Percentiles rank a stretch among this genome's conserved stretches.
phyloP scores from a whole-genome alignment of 2,797 vertebrate species.

The Chloroceryle inda region DNA sequence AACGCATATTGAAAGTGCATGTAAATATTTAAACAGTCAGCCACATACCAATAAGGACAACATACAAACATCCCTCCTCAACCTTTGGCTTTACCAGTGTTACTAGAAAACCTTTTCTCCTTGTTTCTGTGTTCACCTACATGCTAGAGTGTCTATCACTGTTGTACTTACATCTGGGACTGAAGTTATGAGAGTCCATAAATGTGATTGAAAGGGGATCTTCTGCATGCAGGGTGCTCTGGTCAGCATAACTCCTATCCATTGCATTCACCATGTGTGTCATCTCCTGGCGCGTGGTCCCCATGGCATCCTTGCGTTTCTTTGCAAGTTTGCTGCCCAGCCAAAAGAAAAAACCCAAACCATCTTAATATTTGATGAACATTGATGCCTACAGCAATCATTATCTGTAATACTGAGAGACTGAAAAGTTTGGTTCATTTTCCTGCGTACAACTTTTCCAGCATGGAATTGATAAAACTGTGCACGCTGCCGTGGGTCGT shows the following conservation, averaged over 20 bases:
- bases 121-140: background rate
- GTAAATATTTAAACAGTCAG: background rate
- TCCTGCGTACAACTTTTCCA: background rate
- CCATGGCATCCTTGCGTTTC: constrained; percentile 97
- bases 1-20: background rate
- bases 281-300: constrained; percentile 97
- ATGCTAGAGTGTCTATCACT: background rate
- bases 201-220: constrained; percentile 97
- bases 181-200: constrained; percentile 98
- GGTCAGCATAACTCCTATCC: constrained; percentile 97
- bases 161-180: constrained; percentile 93
- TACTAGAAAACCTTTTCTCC: background rate
- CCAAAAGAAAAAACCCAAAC: constrained; percentile 57
- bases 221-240: constrained; percentile 96
- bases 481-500: background rate
- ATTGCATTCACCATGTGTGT: constrained; percentile 99
- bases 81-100: background rate
- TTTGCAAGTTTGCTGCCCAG: constrained; percentile 96
- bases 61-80: background rate
- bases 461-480: background rate
- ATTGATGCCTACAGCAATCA: background rate
- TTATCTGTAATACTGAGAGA: background rate
- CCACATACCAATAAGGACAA: background rate
- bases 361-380: constrained; percentile 35
- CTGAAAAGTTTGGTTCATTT: background rate